phyloP scores from a whole-genome alignment of 2,888 invertebrate genomes.

The Dione vanillae region DNA sequence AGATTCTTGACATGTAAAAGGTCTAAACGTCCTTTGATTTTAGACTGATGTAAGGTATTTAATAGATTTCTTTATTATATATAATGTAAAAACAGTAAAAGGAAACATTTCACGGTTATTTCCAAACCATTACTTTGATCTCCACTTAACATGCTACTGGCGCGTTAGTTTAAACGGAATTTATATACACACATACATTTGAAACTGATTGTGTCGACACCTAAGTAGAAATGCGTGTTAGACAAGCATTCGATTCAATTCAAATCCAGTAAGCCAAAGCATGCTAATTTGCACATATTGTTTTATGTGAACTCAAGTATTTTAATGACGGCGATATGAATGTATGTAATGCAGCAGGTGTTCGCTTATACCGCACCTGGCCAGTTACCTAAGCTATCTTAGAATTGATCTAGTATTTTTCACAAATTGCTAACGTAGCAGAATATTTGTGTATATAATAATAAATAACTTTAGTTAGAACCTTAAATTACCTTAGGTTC shows the following conservation, averaged over 20 bases:
- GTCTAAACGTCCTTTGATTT: too few relatives aligned
- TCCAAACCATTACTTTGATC: background rate
- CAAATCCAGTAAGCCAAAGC: slow-evolving; percentile 25
- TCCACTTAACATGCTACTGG: slow-evolving; percentile 5
- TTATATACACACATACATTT: background rate
- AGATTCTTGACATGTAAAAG: too few relatives aligned
- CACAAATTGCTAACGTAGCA: background rate
- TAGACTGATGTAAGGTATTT: too few relatives aligned
- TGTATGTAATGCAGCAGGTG: slow-evolving; percentile 34
- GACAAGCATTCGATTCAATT: slow-evolving; percentile 30
- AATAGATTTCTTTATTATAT: background rate
- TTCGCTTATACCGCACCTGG: slow-evolving; percentile 22
- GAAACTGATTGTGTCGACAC: slow-evolving; percentile 3
- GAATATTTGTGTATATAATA: background rate
- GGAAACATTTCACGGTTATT: background rate
- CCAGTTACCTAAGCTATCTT: background rate
- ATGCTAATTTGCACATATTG: slow-evolving; percentile 31
- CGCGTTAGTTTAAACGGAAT: background rate
- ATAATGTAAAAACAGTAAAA: background rate
- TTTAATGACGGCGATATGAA: slow-evolving; percentile 33
- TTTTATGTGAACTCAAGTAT: slow-evolving; percentile 29
- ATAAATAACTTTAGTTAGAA: too few relatives aligned
- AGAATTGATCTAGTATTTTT: slow-evolving; percentile 9
- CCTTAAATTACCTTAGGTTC: too few relatives aligned
- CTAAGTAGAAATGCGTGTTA: slow-evolving; percentile 17